phyloP scores from a whole-genome alignment of 2,797 vertebrate species.

The Falco peregrinus region DNA sequence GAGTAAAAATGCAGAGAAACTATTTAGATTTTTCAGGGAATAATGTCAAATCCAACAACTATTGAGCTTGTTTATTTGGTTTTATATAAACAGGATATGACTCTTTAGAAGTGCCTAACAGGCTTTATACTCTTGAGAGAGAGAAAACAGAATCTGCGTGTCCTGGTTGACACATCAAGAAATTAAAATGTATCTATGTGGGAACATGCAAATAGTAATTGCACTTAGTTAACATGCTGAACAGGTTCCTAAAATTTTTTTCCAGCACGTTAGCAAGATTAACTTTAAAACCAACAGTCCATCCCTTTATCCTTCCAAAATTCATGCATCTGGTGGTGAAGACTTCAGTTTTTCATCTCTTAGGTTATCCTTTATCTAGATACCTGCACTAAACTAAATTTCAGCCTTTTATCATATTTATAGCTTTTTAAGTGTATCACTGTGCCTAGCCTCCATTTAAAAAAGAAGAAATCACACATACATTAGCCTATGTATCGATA shows the following conservation, averaged over 20 bases:
- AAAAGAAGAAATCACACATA: not conserved
- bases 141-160: not conserved
- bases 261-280: not conserved
- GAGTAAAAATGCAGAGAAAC: not conserved
- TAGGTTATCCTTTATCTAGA: not conserved
- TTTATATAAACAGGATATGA: not conserved
- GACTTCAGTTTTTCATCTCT: not conserved
- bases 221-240: not conserved
- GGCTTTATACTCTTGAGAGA: not conserved
- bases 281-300: not conserved
- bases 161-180: not conserved
- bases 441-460: not conserved
- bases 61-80: not conserved
- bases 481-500: not conserved
- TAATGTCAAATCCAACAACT: not conserved
- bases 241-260: not conserved
- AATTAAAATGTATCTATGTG: constrained; percentile 3
- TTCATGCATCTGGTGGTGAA: not conserved
- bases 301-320: not conserved
- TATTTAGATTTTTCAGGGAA: not conserved
- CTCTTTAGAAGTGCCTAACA: not conserved
- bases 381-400: not conserved
- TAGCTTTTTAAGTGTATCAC: not conserved
- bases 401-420: not conserved
- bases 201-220: constrained; percentile 12